These are phyloP conservation scores for Celastrina argiolus DNA, from an alignment of 2,888 invertebrate genomes.

Conservation along the genomic window DNA sequence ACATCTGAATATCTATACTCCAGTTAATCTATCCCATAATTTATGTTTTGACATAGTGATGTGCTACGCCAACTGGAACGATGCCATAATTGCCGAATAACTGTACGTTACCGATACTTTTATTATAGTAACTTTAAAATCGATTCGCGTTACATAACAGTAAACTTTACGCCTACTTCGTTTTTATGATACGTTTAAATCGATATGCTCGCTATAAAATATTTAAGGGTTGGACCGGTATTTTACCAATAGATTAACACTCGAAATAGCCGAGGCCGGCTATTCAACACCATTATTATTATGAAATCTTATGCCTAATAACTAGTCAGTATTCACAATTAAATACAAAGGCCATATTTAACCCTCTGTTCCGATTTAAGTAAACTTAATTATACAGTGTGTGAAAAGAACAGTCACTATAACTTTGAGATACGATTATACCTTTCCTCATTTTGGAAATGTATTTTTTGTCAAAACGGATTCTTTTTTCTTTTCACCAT, in stretches of 20 bases:
- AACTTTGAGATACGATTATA: too few relatives aligned
- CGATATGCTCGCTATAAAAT: constrained; percentile 14
- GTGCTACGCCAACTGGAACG: constrained; percentile 55
- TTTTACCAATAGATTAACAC: neutral
- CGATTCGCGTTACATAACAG: neutral
- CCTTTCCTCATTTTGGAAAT: too few relatives aligned
- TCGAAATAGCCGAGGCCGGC: neutral
- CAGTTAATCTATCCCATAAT: constrained; percentile 39
- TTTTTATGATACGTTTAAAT: constrained; percentile 9
- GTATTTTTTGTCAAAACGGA: too few relatives aligned
- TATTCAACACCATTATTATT: neutral
- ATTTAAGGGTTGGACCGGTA: neutral
- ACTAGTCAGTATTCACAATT: too few relatives aligned
- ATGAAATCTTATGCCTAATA: too few relatives aligned
- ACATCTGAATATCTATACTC: neutral
- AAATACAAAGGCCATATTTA: too few relatives aligned
- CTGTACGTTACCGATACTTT: constrained; percentile 9
- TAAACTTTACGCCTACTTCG: constrained; percentile 12
- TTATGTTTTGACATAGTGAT: constrained; percentile 53
- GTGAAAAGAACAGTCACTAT: too few relatives aligned
- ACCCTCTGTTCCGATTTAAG: too few relatives aligned
- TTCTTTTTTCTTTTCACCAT: too few relatives aligned
- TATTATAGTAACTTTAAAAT: neutral
- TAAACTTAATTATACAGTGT: too few relatives aligned
- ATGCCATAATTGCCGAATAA: constrained; percentile 49